Evolutionary conservation across 2,888 invertebrate genomes (phyloP), one percentile per base, ranked within the genome.

Genomic region (Synanthedon vespiformis): DNA sequence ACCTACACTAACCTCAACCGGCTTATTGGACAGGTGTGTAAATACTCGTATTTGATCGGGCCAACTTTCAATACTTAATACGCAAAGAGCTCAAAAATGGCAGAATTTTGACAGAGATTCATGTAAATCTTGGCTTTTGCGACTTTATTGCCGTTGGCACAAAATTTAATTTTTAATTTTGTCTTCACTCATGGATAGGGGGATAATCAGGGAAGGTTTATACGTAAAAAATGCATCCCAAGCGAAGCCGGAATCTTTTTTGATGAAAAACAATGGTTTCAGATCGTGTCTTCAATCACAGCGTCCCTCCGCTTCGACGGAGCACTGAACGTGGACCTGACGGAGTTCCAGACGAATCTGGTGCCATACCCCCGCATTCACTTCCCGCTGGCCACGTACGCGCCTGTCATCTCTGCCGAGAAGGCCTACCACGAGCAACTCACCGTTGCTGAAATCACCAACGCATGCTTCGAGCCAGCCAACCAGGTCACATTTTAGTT

Each of bases 331-430:
- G 96, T 97, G 54, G 96, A 97, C 85, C 89, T 97, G 60, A 96
- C 95, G 27, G 96, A 97, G 87, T 97, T 97, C 90, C 96, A 97
- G 86, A 95, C 95, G 56, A 95, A 95, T 84, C 85, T 95, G 88
- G 95, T 97, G 65, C 97, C 97, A 52, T 97, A 97, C 83, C 97
- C 97, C 4, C 92, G 97, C 66, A 97, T 97, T 70, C 97, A 97
- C 77, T 97, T 97, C 90, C 97, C 97, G 10, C 88, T 97, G 64
- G 94, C 94, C 58, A 94, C 97, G 3, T 96, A 96, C 74, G 95
- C 96, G 16, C 96, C 96, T 12, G 95, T 97, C 62, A 95, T 96
- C 75, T 95, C 95, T 40, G 94, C 96, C 0, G 96, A 96, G 79
- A 96, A 96, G 79, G 96, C 96, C 4, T 95, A 95, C 79, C 96